phyloP scores from a whole-genome alignment of 2,113 vertebrate species.

The Lontra canadensis region DNA sequence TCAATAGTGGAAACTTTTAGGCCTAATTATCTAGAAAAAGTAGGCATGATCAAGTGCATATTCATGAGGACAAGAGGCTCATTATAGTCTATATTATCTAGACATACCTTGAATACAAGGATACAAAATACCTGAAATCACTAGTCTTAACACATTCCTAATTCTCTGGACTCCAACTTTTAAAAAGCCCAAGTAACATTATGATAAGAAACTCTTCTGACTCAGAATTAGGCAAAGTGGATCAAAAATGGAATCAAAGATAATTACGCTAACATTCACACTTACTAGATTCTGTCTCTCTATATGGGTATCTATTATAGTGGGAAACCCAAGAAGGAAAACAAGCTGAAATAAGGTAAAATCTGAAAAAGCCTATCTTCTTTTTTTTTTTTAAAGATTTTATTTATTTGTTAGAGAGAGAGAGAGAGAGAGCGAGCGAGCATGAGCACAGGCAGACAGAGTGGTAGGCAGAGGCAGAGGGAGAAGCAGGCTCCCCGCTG shows the following conservation, averaged over 20 bases:
- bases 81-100: background rate
- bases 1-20: background rate
- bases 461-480: too few relatives aligned
- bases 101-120: background rate
- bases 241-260: background rate
- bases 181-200: background rate
- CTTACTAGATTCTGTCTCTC: background rate
- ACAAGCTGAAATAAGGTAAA: constrained; percentile 24
- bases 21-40: background rate
- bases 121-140: background rate
- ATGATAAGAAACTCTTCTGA: background rate
- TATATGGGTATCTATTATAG: background rate
- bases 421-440: too few relatives aligned
- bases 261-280: background rate
- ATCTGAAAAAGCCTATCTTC: background rate
- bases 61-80: background rate
- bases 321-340: background rate
- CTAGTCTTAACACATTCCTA: background rate
- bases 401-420: too few relatives aligned
- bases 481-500: too few relatives aligned
- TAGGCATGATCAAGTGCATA: background rate
- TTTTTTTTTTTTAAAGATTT: too few relatives aligned
- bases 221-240: background rate
- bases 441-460: too few relatives aligned
- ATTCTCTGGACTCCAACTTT: background rate